Percentiles rank a stretch among this genome's conserved stretches.
phyloP scores from a whole-genome alignment of 2,113 vertebrate genomes.

The Bubo blakistoni region DNA sequence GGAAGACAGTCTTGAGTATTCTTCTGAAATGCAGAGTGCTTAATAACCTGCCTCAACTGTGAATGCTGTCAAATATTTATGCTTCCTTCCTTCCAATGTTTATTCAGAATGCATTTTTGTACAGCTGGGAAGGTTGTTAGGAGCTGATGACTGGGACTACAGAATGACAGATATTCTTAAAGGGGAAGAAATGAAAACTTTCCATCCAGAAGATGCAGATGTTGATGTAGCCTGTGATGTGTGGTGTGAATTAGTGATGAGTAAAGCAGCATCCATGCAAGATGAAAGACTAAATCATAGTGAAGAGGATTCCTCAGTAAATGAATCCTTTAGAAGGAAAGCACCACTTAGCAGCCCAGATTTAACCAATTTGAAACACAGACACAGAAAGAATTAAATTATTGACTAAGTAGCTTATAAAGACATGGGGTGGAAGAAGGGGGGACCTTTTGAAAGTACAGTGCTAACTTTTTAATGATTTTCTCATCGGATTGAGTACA shows the following conservation, averaged over 20 bases:
- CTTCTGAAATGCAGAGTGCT: conserved; percentile 35
- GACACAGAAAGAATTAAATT: conserved; percentile 4
- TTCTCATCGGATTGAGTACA: background rate
- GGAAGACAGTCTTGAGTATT: conserved; percentile 26
- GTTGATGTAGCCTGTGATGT: conserved; percentile 39
- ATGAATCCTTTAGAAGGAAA: conserved; percentile 10
- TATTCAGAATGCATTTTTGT: conserved; percentile 64
- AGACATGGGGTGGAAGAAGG: background rate
- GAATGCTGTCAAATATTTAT: conserved; percentile 65
- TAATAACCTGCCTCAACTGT: conserved; percentile 48
- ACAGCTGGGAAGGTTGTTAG: conserved; percentile 64
- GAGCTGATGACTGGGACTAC: conserved; percentile 58
- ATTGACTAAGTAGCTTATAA: conserved; percentile 34
- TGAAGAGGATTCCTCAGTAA: conserved; percentile 9
- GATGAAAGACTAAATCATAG: conserved; percentile 29
- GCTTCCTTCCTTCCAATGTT: conserved; percentile 62
- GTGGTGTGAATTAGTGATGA: conserved; percentile 43
- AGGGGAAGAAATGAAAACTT: conserved; percentile 32
- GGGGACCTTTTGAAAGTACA: background rate
- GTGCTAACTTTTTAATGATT: conserved; percentile 24
- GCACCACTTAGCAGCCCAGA: conserved; percentile 8
- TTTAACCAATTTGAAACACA: conserved; percentile 26
- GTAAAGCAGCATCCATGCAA: background rate
- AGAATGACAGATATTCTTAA: conserved; percentile 61
- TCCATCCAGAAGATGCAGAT: conserved; percentile 50